Evolutionary conservation across 2,797 vertebrate genomes (phyloP), one percentile per base, ranked within the genome.

Genomic region (Eulemur mongoz): DNA sequence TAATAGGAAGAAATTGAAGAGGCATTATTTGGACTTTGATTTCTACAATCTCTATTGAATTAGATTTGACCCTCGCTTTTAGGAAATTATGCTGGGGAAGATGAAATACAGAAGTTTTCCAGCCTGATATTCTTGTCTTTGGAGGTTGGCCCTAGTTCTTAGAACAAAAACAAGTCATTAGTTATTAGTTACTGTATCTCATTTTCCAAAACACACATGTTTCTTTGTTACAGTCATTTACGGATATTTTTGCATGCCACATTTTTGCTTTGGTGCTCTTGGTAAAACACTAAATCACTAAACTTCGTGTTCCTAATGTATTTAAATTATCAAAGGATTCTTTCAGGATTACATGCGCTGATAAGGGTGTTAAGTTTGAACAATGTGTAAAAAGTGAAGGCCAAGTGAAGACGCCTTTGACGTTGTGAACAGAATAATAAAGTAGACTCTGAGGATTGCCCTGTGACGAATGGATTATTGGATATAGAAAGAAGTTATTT

Each of bases 401-500:
- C 85, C 78, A 57, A 30, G 52, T 30, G 30, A 83, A 48, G 76
- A 65, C 63, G 70, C 72, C 59, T 91, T 91, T 75, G 76, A 79
- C 61, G 17, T 76, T 88, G 35, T 73, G 30, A 97, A 65, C 48
- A 75, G 45, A 95, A 17, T 81, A 27, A 80, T 78, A n/a, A 79
- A 89, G 52, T 75, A 13, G 75, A 84, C 75, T 83, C 89, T 45
- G 10, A 63, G n/a, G 11, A 40, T 38, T 72, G 63, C 81, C 40
- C 35, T 30, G 25, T 59, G 73, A 45, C 94, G 86, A 96, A 86
- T 91, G 87, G 80, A 87, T 91, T 97, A 97, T 95, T 97, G 93
- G 70, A 88, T 98, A 91, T 93, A 97, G 84, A 90, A 94, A 75
- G n/a, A 75, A 85, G 27, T 57, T 98, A 73, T 96, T 98, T 98